Conservation (phyloP, 1,140 invertebrate species). For the Magallana ariakensis region DNA sequence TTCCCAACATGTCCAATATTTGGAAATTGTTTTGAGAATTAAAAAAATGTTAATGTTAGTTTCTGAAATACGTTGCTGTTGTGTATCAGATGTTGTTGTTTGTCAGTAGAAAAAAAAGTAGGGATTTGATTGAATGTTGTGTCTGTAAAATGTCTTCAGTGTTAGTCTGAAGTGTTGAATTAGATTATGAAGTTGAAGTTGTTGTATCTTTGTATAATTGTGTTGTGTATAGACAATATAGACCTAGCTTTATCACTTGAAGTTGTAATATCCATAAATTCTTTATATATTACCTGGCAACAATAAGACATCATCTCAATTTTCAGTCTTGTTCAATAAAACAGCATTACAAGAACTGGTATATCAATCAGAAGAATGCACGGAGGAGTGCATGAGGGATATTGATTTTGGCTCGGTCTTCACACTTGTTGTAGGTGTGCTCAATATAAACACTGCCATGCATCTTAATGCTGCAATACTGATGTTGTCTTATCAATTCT, state of each 20-base stretch:
- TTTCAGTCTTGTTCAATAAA: background rate
- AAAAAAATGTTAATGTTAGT: too few relatives aligned
- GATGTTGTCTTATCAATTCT: background rate
- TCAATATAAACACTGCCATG: background rate
- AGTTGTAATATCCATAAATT: background rate
- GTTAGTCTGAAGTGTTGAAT: background rate
- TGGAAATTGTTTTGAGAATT: too few relatives aligned
- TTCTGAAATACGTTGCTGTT: too few relatives aligned
- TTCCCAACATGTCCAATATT: too few relatives aligned
- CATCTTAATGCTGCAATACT: slow-evolving; percentile 16
- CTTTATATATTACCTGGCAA: slow-evolving; percentile 2
- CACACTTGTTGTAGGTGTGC: background rate
- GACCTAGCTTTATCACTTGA: background rate
- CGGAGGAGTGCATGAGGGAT: background rate
- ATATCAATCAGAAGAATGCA: background rate
- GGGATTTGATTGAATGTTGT: too few relatives aligned
- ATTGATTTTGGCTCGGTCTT: slow-evolving; percentile 29
- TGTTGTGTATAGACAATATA: background rate
- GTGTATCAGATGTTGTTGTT: too few relatives aligned
- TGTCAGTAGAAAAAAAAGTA: too few relatives aligned
- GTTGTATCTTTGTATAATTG: background rate
- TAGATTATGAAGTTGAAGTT: background rate
- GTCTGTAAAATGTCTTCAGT: too few relatives aligned
- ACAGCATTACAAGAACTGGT: background rate
- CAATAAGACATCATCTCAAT: background rate